Conservation (phyloP, 2,888 invertebrate genomes). For the Athripsodes cinereus region DNA sequence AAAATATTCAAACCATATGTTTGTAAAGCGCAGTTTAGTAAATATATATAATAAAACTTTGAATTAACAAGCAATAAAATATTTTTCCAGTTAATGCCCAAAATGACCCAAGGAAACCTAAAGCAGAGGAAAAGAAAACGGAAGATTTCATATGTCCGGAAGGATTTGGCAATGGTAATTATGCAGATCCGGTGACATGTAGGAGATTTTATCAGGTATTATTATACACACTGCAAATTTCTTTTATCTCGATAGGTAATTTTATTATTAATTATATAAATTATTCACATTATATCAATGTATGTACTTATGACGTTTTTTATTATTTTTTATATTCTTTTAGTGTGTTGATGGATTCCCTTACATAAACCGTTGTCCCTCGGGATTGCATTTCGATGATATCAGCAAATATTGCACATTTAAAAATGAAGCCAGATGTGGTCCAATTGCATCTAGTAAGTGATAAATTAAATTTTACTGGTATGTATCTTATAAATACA, state of each 20-base stretch:
- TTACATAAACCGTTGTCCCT: slow-evolving; percentile 82
- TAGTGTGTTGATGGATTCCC: slow-evolving; percentile 89
- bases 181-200: slow-evolving; percentile 83
- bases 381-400: slow-evolving; percentile 86
- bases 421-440: slow-evolving; percentile 83
- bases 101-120: slow-evolving; percentile 23
- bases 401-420: slow-evolving; percentile 86
- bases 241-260: no score
- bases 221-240: no score
- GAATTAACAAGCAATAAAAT: no score
- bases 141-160: slow-evolving; percentile 76
- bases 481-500: slow-evolving; percentile 39
- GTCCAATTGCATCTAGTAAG: slow-evolving; percentile 84
- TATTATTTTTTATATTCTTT: slow-evolving; percentile 34
- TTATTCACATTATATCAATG: no score
- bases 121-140: slow-evolving; percentile 49
- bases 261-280: no score
- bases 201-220: slow-evolving; percentile 81
- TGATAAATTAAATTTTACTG: slow-evolving; percentile 29
- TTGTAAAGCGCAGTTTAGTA: no score
- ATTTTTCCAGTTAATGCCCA: slow-evolving; percentile 15
- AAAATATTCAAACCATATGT: no score
- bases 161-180: slow-evolving; percentile 79
- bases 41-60: no score
- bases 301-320: no score